A percentile compares a stretch with the other conserved stretches of the same genome.
These are phyloP conservation scores for Mycalesis mineus DNA, from an alignment of 2,888 invertebrate species.

Conservation along the genomic window DNA sequence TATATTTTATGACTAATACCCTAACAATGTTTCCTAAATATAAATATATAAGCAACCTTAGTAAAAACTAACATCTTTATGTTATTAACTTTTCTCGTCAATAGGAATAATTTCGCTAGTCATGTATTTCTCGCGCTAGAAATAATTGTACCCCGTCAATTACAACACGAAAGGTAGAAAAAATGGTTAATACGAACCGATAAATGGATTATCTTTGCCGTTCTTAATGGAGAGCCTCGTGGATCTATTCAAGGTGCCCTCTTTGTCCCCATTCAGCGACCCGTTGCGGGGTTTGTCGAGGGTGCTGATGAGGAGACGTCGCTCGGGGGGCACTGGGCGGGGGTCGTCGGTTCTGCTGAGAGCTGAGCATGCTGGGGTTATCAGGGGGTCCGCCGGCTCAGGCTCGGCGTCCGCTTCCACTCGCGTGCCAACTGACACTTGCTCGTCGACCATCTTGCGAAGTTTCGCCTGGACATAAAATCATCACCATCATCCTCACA, in stretches of 20 bases:
- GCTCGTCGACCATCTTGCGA: constrained; percentile 94
- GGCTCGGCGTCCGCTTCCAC: constrained; percentile 76
- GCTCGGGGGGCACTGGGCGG: constrained; percentile 62
- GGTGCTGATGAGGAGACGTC: constrained; percentile 64
- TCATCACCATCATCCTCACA: too few relatives aligned
- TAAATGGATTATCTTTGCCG: constrained; percentile 71
- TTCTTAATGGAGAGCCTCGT: constrained; percentile 67
- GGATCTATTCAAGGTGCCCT: constrained; percentile 63
- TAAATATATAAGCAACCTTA: too few relatives aligned
- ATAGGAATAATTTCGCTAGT: too few relatives aligned
- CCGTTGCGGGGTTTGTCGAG: constrained; percentile 71
- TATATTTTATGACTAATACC: too few relatives aligned
- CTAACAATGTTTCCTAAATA: too few relatives aligned
- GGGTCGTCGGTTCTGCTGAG: constrained; percentile 59
- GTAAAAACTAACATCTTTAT: too few relatives aligned
- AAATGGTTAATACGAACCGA: constrained; percentile 43
- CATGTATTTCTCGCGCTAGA: not conserved
- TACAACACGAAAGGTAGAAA: not conserved
- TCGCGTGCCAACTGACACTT: constrained; percentile 82
- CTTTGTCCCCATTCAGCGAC: constrained; percentile 62
- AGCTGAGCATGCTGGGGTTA: constrained; percentile 73
- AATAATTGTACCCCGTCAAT: not conserved
- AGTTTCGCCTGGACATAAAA: constrained; percentile 81
- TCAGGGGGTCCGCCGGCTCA: constrained; percentile 73
- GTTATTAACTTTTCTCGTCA: too few relatives aligned